Evolutionary conservation across 2,797 vertebrate genomes (phyloP).

Genomic region (Champsocephalus gunnari): DNA sequence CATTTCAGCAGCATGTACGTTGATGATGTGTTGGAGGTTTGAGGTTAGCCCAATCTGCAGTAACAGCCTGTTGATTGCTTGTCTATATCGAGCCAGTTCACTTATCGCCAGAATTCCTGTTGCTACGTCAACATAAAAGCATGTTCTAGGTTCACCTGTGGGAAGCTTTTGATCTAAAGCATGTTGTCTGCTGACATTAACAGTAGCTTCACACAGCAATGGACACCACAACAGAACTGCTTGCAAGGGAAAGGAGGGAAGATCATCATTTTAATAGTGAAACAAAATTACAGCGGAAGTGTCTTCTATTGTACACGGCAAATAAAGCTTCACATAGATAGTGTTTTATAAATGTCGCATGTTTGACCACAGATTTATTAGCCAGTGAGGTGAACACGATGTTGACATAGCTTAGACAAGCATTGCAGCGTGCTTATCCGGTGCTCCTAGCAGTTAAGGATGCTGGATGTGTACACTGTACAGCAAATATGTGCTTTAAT

Average conservation of each 20-base stretch:
- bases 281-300: slow-evolving; percentile 15
- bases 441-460: not conserved
- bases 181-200: slow-evolving; percentile 13
- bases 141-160: slow-evolving; percentile 13
- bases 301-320: not conserved
- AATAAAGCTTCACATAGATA: not conserved
- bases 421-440: not conserved
- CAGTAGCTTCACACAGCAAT: slow-evolving; percentile 19
- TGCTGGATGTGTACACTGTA: not conserved
- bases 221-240: slow-evolving; percentile 10
- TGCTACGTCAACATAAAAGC: slow-evolving; percentile 2
- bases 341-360: not conserved
- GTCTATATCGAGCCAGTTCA: slow-evolving; percentile 15
- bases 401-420: not conserved
- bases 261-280: slow-evolving; percentile 5
- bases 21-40: slow-evolving; percentile 47
- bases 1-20: slow-evolving; percentile 9
- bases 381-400: slow-evolving; percentile 5
- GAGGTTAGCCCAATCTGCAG: slow-evolving; percentile 29
- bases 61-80: slow-evolving; percentile 3
- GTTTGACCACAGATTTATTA: not conserved
- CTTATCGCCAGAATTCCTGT: slow-evolving; percentile 8
- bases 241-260: not conserved
- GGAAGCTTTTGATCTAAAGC: slow-evolving; percentile 21
- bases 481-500: slow-evolving; percentile 10